Percentiles rank a stretch among this genome's conserved stretches.
These are phyloP conservation scores for Metellina segmentata DNA, from an alignment of 2,888 invertebrate genomes.

Conservation along the genomic window DNA sequence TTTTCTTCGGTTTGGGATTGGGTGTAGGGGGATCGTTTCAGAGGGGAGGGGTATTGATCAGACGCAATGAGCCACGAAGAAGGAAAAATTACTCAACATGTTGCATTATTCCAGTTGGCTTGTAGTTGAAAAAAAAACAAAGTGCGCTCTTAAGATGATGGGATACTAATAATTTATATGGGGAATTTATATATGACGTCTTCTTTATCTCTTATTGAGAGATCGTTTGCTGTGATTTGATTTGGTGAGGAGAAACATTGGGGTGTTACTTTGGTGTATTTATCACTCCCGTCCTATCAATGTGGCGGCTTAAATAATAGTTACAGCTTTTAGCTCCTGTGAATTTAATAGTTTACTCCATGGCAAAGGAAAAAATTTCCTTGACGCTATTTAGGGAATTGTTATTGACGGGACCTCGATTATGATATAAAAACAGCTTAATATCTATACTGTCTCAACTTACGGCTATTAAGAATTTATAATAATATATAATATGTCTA, in stretches of 20 bases:
- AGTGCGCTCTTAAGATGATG: conserved; percentile 6
- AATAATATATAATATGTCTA: no score
- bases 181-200: neutral
- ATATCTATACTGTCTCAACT: no score
- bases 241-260: neutral
- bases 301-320: neutral
- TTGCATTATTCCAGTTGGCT: conserved; percentile 51
- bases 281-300: neutral
- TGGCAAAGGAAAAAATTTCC: no score
- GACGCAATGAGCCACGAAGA: conserved; percentile 63
- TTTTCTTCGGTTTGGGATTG: conserved; percentile 21
- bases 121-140: conserved; percentile 38
- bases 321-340: no score
- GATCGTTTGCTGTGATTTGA: neutral
- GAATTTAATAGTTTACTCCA: no score
- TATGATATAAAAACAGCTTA: no score
- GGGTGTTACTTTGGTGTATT: neutral
- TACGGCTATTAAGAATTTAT: no score
- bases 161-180: conserved; percentile 7
- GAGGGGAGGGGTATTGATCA: conserved; percentile 56
- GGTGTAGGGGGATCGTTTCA: neutral
- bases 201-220: neutral
- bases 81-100: conserved; percentile 60
- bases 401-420: no score
- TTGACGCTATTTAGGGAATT: no score